Evolutionary conservation across 2,113 vertebrate species (phyloP).

Genomic region (Myxocyprinus asiaticus): DNA sequence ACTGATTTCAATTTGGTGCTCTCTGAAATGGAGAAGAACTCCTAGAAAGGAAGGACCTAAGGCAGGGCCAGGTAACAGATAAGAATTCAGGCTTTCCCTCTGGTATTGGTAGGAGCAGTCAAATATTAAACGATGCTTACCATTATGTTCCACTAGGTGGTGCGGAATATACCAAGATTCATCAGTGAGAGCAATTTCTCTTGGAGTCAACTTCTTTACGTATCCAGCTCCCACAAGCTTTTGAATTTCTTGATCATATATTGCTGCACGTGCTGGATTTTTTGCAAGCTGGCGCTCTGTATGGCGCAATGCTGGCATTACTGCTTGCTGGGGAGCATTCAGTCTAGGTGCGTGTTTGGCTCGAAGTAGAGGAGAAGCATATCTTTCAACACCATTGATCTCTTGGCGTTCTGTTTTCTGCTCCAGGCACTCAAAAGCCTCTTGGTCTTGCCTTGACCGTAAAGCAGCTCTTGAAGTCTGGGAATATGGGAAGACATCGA

Average conservation of each 20-base stretch:
- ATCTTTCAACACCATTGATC: neutral
- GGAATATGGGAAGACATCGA: neutral
- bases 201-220: neutral
- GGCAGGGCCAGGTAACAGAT: neutral
- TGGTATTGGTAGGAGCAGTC: neutral
- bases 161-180: neutral
- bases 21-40: neutral
- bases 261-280: neutral
- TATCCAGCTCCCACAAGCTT: neutral
- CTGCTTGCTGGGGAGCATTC: too few species aligned
- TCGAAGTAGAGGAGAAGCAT: neutral
- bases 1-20: neutral
- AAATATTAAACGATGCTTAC: neutral
- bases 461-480: neutral
- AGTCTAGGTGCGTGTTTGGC: too few species aligned
- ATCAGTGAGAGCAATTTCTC: neutral
- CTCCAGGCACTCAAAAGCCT: too few species aligned
- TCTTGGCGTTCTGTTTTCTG: too few species aligned
- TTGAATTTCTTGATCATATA: neutral
- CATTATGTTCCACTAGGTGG: neutral
- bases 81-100: neutral
- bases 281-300: neutral
- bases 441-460: neutral
- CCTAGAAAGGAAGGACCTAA: neutral
- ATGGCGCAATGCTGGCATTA: neutral